Base-by-base conservation (phyloP, 2,797 vertebrate genomes). In the Nannoperca obscura region DNA sequence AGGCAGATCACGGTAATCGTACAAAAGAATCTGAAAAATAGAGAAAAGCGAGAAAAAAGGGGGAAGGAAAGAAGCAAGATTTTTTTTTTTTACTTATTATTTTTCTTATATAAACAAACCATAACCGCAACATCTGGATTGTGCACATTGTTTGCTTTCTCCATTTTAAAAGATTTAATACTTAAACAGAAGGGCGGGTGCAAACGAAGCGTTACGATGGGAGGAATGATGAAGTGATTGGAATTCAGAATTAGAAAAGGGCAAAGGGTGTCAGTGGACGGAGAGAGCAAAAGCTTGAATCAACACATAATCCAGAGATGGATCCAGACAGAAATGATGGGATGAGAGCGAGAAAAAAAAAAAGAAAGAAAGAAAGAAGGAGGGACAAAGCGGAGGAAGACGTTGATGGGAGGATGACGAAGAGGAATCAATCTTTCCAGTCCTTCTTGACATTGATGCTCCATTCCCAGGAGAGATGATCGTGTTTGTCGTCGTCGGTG, bases 401-500 rank as follows among this genome's bases (percentile, higher is more conserved):
- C n/a, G 30, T 34, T 12, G 79, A 40, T 15, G 53, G 53, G 60
- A 46, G 46, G 50, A 44, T n/a, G 22, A 52, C 17, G 49, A 40
- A 44, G 32, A 34, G 61, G 47, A 52, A 86, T 91, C 87, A 99
- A 65, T 97, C 97, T 91, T 97, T 97, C 98, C 98, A 99, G 0
- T 99, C 97, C 90, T 99, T 99, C 92, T 97, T 97, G 95, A 99
- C 98, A 85, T 89, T 93, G 84, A 99, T 96, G 93, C 94, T 95
- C 98, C 98, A 99, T 30, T 99, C 98, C 98, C 98, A 99, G 94
- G 96, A 97, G 69, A 99, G 97, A 77, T 99, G 97, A 76, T 97
- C 96, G 15, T 97, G 95, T 91, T 98, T 96, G 94, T 99, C 98
- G 0, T 99, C 97, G 11, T 99, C 98, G 2, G 97, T 99, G 95